Conservation (phyloP, 1,140 invertebrate species). For the Parapsyche elsis region DNA sequence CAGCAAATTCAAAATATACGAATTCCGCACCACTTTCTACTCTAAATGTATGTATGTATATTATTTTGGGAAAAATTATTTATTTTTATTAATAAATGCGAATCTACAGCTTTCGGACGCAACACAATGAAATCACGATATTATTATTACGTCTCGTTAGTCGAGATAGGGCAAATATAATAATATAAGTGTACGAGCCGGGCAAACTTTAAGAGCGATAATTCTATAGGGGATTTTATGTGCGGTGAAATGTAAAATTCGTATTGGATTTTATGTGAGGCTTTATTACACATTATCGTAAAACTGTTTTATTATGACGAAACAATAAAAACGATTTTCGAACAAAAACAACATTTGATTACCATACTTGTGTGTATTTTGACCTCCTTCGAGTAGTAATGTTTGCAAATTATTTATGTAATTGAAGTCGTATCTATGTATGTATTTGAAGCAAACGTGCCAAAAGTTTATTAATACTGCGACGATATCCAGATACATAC, state of each 20-base stretch:
- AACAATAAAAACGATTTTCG: background rate
- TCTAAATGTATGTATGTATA: background rate
- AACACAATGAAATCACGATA: background rate
- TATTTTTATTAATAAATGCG: background rate
- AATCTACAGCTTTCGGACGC: background rate
- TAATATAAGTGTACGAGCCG: background rate
- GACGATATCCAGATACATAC: no score
- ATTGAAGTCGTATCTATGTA: no score
- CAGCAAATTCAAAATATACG: no score
- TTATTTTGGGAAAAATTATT: background rate
- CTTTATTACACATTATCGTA: background rate
- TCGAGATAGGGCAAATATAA: background rate
- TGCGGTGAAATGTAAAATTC: background rate
- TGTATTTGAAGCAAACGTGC: no score
- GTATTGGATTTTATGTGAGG: background rate
- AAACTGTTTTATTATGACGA: background rate
- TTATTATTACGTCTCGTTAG: background rate
- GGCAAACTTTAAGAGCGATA: background rate
- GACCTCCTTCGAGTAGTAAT: no score
- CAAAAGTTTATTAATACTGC: no score
- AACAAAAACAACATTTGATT: no score
- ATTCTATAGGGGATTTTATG: background rate
- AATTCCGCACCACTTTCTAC: no score
- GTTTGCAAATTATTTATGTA: no score
- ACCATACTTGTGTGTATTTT: no score